These are phyloP conservation scores for Laticauda laticaudata DNA, from an alignment of 2,113 vertebrate genomes.

Conservation along the genomic window DNA sequence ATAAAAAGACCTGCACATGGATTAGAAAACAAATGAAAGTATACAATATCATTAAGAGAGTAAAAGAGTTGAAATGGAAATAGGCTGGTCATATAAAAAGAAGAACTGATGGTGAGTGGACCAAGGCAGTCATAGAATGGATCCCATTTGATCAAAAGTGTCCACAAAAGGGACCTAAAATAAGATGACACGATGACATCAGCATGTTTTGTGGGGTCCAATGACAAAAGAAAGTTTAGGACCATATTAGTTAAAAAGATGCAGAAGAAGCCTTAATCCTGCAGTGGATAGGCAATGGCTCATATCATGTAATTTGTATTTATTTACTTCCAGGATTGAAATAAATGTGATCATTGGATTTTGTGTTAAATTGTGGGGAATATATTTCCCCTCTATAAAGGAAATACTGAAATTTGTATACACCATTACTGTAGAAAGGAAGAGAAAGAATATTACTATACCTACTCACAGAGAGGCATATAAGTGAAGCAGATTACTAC, in stretches of 20 bases:
- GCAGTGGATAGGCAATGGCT: background rate
- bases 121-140: background rate
- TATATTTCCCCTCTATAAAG: background rate
- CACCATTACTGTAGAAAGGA: background rate
- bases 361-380: background rate
- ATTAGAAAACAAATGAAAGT: too few species aligned
- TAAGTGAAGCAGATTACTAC: slow-evolving; percentile 26
- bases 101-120: background rate
- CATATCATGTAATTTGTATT: background rate
- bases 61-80: background rate
- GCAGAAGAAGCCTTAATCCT: background rate
- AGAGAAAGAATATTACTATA: slow-evolving; percentile 1
- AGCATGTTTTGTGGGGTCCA: background rate
- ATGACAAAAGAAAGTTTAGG: background rate
- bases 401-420: background rate
- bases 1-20: too few species aligned
- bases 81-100: background rate
- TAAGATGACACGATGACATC: background rate
- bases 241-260: background rate
- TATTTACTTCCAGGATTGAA: background rate
- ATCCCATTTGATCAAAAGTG: background rate
- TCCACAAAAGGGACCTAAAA: background rate
- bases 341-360: background rate
- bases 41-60: background rate
- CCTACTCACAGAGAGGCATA: background rate